Evolutionary conservation across 2,113 vertebrate genomes (phyloP), one percentile per base, ranked within the genome.

Genomic region (Periophthalmus modestus): DNA sequence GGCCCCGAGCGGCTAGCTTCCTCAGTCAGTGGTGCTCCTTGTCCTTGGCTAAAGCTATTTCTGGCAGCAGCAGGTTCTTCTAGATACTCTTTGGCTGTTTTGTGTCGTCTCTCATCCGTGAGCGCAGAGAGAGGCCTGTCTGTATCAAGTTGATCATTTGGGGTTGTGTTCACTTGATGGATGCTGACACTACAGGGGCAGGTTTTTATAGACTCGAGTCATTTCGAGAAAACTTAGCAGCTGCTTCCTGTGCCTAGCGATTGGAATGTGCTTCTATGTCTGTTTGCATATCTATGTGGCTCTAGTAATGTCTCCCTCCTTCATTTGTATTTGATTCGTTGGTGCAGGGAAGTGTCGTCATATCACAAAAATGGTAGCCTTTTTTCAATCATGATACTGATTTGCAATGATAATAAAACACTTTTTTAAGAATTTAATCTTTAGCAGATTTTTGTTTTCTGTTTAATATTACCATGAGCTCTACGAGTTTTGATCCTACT

Each of bases 41-140:
- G 83, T 89, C 80, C 82, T 89, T 87, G 88, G 76, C 73, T 18
- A 14, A 14, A 24, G 68, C 72, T 88, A 82, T 86, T 90, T 83
- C 71, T 57, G 48, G 61, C 70, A 79, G 65, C 61, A 63, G 82
- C 68, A 81, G 82, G 58, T 79, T 76, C 68, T 71, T 57, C 76
- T 77, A 48, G 54, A 61, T 43, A 43, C 68, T 85, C 75, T 66
- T 72, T 69, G 52, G 63, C 66, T 70, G 39, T 71, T 82, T 70
- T 72, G 81, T 83, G 61, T 72, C 36, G 73, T 83, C 77, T 70
- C 72, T 75, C 71, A 76, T 72, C 66, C 75, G 70, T 46, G 23
- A 77, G 57, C 80, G 78, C 58, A 77, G 62, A 58, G 61, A 66
- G 76, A 77, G 12, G 46, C 7, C 65, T 75, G 70, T 79, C 72